Percentiles rank a stretch among this genome's conserved stretches.
phyloP scores from a whole-genome alignment of 1,140 invertebrate species.

The Sitophilus oryzae region DNA sequence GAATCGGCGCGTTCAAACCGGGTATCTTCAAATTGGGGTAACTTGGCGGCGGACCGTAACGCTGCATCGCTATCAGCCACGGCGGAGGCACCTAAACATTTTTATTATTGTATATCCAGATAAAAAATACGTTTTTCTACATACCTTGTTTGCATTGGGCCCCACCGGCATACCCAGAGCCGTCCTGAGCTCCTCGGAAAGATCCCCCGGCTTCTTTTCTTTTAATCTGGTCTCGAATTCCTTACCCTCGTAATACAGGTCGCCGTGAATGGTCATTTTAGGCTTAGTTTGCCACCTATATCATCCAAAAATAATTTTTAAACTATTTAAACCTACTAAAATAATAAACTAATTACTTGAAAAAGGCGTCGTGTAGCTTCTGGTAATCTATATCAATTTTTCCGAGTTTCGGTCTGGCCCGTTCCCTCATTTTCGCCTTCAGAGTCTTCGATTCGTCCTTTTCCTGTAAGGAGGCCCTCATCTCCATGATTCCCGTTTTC shows the following conservation, averaged over 20 bases:
- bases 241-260: constrained; percentile 99
- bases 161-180: constrained; percentile 98
- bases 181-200: constrained; percentile 92
- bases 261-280: constrained; percentile 97
- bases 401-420: constrained; percentile 93
- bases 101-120: constrained; percentile 29
- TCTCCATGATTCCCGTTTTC: constrained; percentile 98
- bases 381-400: constrained; percentile 99
- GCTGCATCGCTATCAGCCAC: constrained; percentile 99
- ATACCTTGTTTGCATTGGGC: constrained; percentile 69
- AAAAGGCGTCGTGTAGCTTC: constrained; percentile 99
- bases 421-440: constrained; percentile 98
- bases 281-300: constrained; percentile 96
- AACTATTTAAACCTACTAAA: too few species aligned
- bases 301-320: constrained; percentile 14
- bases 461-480: constrained; percentile 96
- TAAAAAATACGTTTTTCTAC: background rate
- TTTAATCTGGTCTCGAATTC: constrained; percentile 97
- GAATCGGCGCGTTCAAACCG: constrained; percentile 87
- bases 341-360: constrained; percentile 69
- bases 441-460: constrained; percentile 96
- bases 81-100: constrained; percentile 73
- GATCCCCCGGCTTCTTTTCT: constrained; percentile 97
- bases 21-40: constrained; percentile 99
- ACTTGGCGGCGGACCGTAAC: constrained; percentile 97